phyloP scores from a whole-genome alignment of 2,113 vertebrate genomes.

The Onychorhynchus coronatus region DNA sequence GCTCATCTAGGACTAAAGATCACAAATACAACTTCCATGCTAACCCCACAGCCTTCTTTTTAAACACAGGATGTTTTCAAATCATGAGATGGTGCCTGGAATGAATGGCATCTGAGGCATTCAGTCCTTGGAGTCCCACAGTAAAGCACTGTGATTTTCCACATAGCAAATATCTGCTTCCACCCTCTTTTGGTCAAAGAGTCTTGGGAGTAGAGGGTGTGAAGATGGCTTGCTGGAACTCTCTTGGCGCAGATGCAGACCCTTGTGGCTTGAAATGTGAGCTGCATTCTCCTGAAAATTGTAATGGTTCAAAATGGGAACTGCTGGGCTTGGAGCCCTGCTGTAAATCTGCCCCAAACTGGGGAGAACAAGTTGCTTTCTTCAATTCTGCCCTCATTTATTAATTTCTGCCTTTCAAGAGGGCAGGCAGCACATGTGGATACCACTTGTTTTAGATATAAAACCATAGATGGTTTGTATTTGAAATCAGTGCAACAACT shows the following conservation, averaged over 20 bases:
- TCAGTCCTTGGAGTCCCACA: neutral
- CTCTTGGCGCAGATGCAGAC: neutral
- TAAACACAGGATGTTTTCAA: neutral
- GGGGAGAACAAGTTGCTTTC: neutral
- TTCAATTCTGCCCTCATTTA: neutral
- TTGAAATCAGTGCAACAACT: slow-evolving; percentile 36
- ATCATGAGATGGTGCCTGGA: neutral
- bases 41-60: neutral
- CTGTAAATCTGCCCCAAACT: neutral
- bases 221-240: neutral
- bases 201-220: neutral
- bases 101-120: neutral
- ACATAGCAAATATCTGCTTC: neutral
- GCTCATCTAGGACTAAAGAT: neutral
- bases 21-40: neutral
- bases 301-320: neutral
- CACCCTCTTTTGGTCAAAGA: neutral
- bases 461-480: neutral
- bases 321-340: neutral
- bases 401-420: neutral
- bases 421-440: neutral
- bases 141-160: neutral
- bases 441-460: neutral
- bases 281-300: neutral
- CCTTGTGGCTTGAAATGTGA: neutral